Base-by-base conservation (phyloP, 2,888 invertebrate species). In the Urechis unicinctus region DNA sequence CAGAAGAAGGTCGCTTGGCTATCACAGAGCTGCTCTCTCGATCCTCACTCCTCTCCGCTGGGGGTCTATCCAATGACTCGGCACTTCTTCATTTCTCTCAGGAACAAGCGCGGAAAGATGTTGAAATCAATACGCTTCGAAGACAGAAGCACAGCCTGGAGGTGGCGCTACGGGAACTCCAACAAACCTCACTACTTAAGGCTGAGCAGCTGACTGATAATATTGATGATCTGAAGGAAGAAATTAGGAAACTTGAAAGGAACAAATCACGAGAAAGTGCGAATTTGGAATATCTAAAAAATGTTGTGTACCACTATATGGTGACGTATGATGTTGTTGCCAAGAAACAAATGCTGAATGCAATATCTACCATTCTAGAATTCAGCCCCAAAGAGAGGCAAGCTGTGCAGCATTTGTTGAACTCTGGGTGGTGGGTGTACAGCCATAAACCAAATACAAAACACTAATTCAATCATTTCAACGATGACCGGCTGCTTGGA, bases 251-350 rank as follows among this genome's bases (percentile, higher is more conserved):
- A 50, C 63, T 75, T 21, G 78, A 81, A 57, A 67, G 81, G 22
- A 75, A 74, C 63, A 69, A 70, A 42, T 87, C 88, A 1, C 61
- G 89, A 0, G 89, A 90, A 77, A 88, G 88, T 5, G 89, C 90
- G 0, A 92, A 91, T 78, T 78, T 92, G 42, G 92, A 92, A 74
- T 93, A 93, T 73, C 77, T 93, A 55, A 91, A 93, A 77, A 93
- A 93, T 78, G 91, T 93, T 3, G 86, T 91, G 52, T 83, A 90
- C 52, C 88, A 89, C 60, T 92, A 86, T 72, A 80, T 92, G 31
- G 82, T 86, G 56, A 86, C 87, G 1, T 82, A 82, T 0, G 88
- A 88, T 74, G 76, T 81, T 31, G 83, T 83, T 1, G 87, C 86
- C 1, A 84, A 86, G 57, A 83, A 83, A 31, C 89, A 90, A 70